Conservation (phyloP, 2,113 vertebrate species). For the Mugil cephalus region DNA sequence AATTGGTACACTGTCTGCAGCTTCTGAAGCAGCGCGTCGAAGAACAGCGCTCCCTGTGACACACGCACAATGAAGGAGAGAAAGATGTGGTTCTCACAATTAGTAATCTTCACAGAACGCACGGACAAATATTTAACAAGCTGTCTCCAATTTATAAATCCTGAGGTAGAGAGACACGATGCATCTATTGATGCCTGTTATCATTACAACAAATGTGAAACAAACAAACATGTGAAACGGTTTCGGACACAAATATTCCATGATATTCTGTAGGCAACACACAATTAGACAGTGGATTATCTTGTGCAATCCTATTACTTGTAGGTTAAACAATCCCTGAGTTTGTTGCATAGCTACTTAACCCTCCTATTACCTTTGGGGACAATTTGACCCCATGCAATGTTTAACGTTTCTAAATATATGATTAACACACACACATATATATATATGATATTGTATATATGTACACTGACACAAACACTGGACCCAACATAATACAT, state of each 20-base stretch:
- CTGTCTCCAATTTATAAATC: background rate
- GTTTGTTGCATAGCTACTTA: too few relatives aligned
- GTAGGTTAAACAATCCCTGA: too few relatives aligned
- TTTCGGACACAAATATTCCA: background rate
- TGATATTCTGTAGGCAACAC: background rate
- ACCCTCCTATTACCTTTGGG: too few relatives aligned
- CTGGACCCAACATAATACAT: too few relatives aligned
- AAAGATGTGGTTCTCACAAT: background rate
- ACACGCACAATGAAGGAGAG: background rate
- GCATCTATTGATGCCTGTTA: too few relatives aligned
- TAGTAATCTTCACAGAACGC: background rate
- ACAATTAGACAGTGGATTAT: background rate
- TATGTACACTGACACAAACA: too few relatives aligned
- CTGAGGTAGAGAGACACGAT: background rate
- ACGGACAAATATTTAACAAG: background rate
- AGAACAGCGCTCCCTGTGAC: slow-evolving; percentile 93
- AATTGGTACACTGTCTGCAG: slow-evolving; percentile 95
- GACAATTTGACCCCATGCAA: too few relatives aligned
- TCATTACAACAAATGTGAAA: too few relatives aligned
- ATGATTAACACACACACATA: too few relatives aligned
- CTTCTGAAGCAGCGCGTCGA: slow-evolving; percentile 94
- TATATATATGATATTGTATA: too few relatives aligned
- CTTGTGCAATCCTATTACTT: too few relatives aligned
- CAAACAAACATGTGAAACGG: background rate
- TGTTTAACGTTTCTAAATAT: too few relatives aligned